A percentile compares a stretch with the other conserved stretches of the same genome.
phyloP scores from a whole-genome alignment of 1,140 invertebrate genomes.

The Drosophila mauritiana region DNA sequence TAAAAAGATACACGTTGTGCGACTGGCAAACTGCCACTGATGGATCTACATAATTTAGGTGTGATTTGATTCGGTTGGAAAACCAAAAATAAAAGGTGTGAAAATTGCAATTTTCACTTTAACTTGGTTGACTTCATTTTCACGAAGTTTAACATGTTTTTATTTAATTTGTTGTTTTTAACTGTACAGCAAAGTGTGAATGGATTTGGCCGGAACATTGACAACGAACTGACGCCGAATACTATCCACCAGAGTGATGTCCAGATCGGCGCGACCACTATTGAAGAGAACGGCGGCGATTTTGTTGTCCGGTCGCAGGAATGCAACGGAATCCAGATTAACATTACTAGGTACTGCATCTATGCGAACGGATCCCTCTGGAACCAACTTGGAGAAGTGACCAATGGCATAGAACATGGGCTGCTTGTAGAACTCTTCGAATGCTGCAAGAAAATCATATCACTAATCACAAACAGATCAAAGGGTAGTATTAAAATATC shows the following conservation, averaged over 20 bases:
- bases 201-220: slow-evolving; percentile 71
- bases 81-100: not conserved
- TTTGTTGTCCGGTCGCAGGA: slow-evolving; percentile 86
- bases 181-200: slow-evolving; percentile 73
- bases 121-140: no score
- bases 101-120: not conserved
- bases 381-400: slow-evolving; percentile 94
- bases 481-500: not conserved
- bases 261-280: slow-evolving; percentile 73
- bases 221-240: slow-evolving; percentile 54
- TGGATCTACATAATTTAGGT: not conserved
- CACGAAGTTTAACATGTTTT: no score
- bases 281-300: slow-evolving; percentile 88
- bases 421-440: slow-evolving; percentile 93
- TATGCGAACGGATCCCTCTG: slow-evolving; percentile 87
- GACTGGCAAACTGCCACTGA: not conserved
- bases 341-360: slow-evolving; percentile 63
- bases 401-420: slow-evolving; percentile 95
- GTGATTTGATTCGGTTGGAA: not conserved
- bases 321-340: slow-evolving; percentile 85
- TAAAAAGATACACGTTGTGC: not conserved
- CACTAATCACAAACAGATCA: not conserved
- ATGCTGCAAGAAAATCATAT: slow-evolving; percentile 28
- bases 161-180: slow-evolving; percentile 15
- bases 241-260: slow-evolving; percentile 61